Evolutionary conservation across 1,140 invertebrate genomes (phyloP).

Genomic region (Gyrodactylus salaris): DNA sequence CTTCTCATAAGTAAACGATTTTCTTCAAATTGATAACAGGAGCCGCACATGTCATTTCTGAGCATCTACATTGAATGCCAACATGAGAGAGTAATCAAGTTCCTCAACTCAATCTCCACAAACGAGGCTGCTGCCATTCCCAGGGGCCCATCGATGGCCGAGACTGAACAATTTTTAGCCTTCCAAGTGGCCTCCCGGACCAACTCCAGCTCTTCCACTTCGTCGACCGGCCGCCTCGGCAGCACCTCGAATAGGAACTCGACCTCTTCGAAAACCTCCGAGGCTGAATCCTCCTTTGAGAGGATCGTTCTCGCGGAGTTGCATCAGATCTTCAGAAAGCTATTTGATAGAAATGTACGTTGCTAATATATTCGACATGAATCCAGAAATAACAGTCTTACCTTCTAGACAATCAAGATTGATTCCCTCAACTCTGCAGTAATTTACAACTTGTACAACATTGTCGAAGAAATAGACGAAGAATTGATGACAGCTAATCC

Average conservation of each 20-base stretch:
- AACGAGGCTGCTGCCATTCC: neutral
- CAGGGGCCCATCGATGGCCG: neutral
- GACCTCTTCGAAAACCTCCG: too few species aligned
- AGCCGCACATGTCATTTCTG: neutral
- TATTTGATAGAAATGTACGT: neutral
- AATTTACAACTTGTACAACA: neutral
- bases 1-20: neutral
- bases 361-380: neutral
- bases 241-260: neutral
- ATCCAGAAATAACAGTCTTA: neutral
- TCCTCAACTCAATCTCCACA: neutral
- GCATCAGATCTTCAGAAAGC: neutral
- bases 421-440: neutral
- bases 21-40: neutral
- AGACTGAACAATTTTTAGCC: too few species aligned
- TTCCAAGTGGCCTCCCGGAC: too few species aligned
- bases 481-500: neutral
- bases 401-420: neutral
- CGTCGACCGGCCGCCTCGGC: neutral
- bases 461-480: neutral
- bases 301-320: neutral
- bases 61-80: neutral
- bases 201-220: too few species aligned
- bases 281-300: neutral
- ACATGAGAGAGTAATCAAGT: neutral